phyloP scores from a whole-genome alignment of 2,888 invertebrate genomes.

The Apomyelois bistriatella region DNA sequence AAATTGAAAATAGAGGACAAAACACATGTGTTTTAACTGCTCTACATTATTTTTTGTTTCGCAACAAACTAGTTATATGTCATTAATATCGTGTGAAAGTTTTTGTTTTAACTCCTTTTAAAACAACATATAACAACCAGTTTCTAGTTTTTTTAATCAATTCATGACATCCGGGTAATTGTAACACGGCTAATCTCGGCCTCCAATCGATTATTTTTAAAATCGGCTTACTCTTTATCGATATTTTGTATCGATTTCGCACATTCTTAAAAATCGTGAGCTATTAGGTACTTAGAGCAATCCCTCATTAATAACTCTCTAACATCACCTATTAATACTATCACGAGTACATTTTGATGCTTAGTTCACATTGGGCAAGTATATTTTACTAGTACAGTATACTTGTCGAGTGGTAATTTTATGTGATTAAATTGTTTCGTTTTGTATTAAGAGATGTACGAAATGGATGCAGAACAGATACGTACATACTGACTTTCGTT shows the following conservation, averaged over 20 bases:
- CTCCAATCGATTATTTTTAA: neutral
- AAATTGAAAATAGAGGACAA: no score
- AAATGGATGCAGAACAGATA: no score
- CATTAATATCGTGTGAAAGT: neutral
- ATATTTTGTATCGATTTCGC: conserved; percentile 40
- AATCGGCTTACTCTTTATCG: neutral
- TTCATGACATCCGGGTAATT: conserved; percentile 10
- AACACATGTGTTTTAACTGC: no score
- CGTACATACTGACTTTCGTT: no score
- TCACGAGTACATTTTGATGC: conserved; percentile 43
- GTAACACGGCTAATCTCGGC: conserved; percentile 2
- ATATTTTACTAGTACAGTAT: neutral
- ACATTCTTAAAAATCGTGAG: conserved; percentile 67
- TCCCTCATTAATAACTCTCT: conserved; percentile 69
- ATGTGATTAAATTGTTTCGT: no score
- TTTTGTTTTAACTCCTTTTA: neutral
- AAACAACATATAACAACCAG: neutral
- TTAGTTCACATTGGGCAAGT: neutral
- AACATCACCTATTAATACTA: conserved; percentile 57
- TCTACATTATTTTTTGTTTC: neutral
- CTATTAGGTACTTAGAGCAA: conserved; percentile 56
- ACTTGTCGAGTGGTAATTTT: no score
- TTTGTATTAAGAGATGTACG: no score
- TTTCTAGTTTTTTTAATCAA: conserved; percentile 1
- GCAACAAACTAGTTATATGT: neutral